phyloP scores from a whole-genome alignment of 1,140 invertebrate species.

The Aradophagus sp. region DNA sequence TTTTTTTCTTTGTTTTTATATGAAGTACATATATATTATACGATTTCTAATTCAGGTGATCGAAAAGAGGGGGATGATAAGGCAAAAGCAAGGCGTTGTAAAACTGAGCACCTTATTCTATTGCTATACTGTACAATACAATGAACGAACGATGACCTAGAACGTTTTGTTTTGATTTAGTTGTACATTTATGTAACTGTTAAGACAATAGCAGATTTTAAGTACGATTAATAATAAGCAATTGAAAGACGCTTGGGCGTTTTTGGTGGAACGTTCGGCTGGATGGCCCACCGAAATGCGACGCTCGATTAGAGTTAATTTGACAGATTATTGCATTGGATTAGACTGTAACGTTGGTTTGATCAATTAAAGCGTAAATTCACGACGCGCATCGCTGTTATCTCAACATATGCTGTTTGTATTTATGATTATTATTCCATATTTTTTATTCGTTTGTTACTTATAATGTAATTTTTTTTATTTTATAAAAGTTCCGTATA shows the following conservation, averaged over 20 bases:
- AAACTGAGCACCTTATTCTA: constrained; percentile 37
- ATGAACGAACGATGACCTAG: constrained; percentile 40
- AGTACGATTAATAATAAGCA: constrained; percentile 16
- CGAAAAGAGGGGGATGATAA: too few relatives aligned
- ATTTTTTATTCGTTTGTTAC: constrained; percentile 57
- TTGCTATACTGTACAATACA: constrained; percentile 46
- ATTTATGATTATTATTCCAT: constrained; percentile 36
- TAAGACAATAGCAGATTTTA: constrained; percentile 25
- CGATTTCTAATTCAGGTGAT: constrained; percentile 36
- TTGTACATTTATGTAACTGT: constrained; percentile 43
- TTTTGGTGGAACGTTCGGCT: too few relatives aligned
- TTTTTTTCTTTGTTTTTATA: constrained; percentile 30
- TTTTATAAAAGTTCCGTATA: constrained; percentile 44
- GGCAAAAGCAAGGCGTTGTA: constrained; percentile 6
- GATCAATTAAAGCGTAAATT: constrained; percentile 13
- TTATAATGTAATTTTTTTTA: constrained; percentile 53
- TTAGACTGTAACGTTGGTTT: constrained; percentile 25
- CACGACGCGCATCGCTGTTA: constrained; percentile 8
- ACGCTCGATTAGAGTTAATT: constrained; percentile 15
- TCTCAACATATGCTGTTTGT: constrained; percentile 25
- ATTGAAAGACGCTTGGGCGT: constrained; percentile 6
- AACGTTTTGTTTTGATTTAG: constrained; percentile 25
- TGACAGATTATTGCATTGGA: constrained; percentile 11
- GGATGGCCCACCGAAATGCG: not conserved
- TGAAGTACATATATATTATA: constrained; percentile 32